A percentile compares a stretch with the other conserved stretches of the same genome.
phyloP scores from a whole-genome alignment of 2,113 vertebrate species.

The Salvelinus alpinus region DNA sequence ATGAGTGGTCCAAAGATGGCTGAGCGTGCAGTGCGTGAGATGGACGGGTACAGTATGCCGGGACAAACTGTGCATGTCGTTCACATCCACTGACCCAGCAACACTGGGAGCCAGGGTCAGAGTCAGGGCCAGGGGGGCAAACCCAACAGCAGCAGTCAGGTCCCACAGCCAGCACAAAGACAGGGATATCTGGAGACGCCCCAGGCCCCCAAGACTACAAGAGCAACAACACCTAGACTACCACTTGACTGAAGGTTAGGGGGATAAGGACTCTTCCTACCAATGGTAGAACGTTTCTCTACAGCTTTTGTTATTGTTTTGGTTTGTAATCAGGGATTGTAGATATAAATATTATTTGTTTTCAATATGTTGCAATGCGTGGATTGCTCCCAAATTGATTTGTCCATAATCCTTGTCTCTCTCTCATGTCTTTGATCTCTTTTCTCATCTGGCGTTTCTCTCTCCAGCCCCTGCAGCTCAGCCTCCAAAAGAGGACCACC shows the following conservation, averaged over 20 bases:
- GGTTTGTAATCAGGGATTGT: too few relatives aligned
- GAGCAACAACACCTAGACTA: neutral
- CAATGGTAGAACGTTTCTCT: too few relatives aligned
- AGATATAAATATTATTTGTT: too few relatives aligned
- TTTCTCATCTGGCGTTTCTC: neutral
- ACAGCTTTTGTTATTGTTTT: too few relatives aligned
- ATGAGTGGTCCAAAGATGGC: conserved; percentile 34
- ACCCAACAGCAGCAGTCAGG: neutral
- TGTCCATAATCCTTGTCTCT: too few relatives aligned
- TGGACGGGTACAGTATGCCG: conserved; percentile 44
- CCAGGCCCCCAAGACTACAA: neutral
- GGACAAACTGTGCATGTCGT: conserved; percentile 44
- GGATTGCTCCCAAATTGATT: too few relatives aligned
- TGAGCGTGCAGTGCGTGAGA: conserved; percentile 43
- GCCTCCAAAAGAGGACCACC: conserved; percentile 34
- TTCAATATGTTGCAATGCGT: too few relatives aligned
- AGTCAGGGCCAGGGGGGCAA: conserved; percentile 1
- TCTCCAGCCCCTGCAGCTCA: conserved; percentile 6
- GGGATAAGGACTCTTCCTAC: neutral
- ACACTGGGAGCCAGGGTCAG: neutral
- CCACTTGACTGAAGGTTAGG: conserved; percentile 33
- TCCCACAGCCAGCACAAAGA: neutral
- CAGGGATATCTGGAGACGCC: neutral
- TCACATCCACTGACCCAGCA: conserved; percentile 19
- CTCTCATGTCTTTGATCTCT: too few relatives aligned